Conservation (phyloP, 2,113 vertebrate species). For the Capreolus pygargus region DNA sequence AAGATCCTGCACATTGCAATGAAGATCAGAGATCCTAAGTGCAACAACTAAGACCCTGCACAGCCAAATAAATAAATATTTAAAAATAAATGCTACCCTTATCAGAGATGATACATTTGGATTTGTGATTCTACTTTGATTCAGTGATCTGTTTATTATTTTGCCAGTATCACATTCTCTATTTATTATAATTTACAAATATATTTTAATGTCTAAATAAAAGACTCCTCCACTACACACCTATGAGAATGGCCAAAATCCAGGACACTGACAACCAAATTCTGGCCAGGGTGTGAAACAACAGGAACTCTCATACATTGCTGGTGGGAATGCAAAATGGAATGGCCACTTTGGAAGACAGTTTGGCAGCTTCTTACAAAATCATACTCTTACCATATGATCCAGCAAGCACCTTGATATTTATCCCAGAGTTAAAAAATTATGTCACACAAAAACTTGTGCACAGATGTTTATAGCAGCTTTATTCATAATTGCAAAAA, state of each 20-base stretch:
- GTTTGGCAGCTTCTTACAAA: background rate
- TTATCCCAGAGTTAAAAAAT: background rate
- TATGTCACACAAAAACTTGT: background rate
- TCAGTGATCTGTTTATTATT: background rate
- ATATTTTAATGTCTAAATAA: background rate
- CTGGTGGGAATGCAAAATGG: background rate
- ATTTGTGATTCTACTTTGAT: constrained; percentile 6
- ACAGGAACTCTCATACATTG: background rate
- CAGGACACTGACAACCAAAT: background rate
- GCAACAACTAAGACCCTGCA: background rate
- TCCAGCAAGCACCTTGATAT: background rate
- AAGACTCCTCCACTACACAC: background rate
- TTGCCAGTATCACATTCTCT: background rate
- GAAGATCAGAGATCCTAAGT: background rate
- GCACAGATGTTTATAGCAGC: background rate
- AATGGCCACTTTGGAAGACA: background rate
- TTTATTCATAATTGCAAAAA: background rate
- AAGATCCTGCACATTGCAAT: background rate
- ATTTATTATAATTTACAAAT: background rate
- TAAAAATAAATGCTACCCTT: background rate
- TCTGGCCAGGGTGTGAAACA: background rate
- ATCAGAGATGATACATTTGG: background rate
- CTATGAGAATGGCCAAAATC: background rate
- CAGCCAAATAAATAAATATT: background rate
- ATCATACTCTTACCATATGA: background rate